These are phyloP conservation scores for Euura lappo DNA, from an alignment of 1,140 invertebrate genomes.

Conservation along the genomic window DNA sequence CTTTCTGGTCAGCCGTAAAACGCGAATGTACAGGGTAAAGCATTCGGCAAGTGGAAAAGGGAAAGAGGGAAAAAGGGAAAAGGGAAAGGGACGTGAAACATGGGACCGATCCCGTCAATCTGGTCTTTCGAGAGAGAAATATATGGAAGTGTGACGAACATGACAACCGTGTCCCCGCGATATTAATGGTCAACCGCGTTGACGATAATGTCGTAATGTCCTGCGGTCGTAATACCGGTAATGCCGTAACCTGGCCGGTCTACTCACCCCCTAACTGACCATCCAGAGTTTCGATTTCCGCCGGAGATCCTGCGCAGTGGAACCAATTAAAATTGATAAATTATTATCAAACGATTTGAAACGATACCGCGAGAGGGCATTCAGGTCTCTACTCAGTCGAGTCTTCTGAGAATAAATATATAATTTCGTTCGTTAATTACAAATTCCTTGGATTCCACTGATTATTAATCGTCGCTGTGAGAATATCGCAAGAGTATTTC, in stretches of 20 bases:
- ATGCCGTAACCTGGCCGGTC: background rate
- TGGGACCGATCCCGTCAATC: background rate
- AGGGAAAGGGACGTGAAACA: background rate
- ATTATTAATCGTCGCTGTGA: background rate
- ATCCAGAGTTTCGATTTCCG: background rate
- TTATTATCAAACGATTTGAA: constrained; percentile 6
- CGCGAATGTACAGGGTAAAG: background rate
- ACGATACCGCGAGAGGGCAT: background rate
- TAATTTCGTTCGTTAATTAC: background rate
- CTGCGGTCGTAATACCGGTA: background rate
- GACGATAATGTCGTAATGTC: constrained; percentile 7
- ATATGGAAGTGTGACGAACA: constrained; percentile 6
- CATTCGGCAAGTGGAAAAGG: background rate
- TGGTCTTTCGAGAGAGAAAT: background rate
- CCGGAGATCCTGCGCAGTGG: background rate
- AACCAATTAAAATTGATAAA: constrained; percentile 7
- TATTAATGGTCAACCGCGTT: background rate
- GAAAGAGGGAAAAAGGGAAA: background rate
- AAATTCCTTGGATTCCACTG: background rate
- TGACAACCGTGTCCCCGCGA: constrained; percentile 1
- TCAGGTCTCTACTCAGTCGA: too few relatives aligned
- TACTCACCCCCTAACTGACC: background rate
- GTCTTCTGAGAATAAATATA: too few relatives aligned
- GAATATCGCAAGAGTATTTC: background rate
- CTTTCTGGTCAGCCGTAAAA: background rate